Conservation (phyloP, 2,797 vertebrate species). For the Bradypus variegatus region DNA sequence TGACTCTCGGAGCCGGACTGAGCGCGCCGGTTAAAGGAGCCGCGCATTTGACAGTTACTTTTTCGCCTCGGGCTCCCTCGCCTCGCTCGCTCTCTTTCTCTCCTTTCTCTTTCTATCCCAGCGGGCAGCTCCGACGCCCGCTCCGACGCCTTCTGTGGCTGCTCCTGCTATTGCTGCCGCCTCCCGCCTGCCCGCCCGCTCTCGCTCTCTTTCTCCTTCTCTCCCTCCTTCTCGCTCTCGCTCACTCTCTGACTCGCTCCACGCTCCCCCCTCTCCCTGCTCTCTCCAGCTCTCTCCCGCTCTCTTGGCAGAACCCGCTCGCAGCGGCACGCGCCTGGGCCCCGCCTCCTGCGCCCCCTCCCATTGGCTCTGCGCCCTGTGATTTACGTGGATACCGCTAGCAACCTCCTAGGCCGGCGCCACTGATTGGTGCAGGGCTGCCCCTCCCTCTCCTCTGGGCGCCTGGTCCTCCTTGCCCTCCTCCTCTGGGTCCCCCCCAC, state of each 20-base stretch:
- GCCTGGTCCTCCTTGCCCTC: constrained; percentile 22
- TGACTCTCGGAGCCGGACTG: constrained; percentile 96
- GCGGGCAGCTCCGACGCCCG: constrained; percentile 64
- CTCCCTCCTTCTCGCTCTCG: constrained; percentile 62
- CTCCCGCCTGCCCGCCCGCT: constrained; percentile 50
- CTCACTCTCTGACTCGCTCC: constrained; percentile 71
- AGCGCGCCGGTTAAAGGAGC: constrained; percentile 88
- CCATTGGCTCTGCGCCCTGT: constrained; percentile 82
- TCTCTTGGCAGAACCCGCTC: constrained; percentile 69
- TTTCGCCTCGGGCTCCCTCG: constrained; percentile 79
- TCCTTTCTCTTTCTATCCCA: constrained; percentile 33
- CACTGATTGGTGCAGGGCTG: constrained; percentile 76
- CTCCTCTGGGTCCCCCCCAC: background rate
- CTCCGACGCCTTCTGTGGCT: constrained; percentile 63
- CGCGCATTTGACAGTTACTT: constrained; percentile 96
- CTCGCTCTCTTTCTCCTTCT: constrained; percentile 75
- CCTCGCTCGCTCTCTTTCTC: constrained; percentile 29
- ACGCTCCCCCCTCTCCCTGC: constrained; percentile 78
- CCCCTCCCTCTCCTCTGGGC: constrained; percentile 37
- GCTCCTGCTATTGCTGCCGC: constrained; percentile 61
- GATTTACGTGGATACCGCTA: constrained; percentile 88
- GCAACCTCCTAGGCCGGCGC: constrained; percentile 75
- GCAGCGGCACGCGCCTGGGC: constrained; percentile 84
- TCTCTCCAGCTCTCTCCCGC: constrained; percentile 79
- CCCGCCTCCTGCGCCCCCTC: constrained; percentile 75